Evolutionary conservation across 2,888 invertebrate species (phyloP), one percentile per base, ranked within the genome.

Genomic region (Prosopocoilus inquinatus): DNA sequence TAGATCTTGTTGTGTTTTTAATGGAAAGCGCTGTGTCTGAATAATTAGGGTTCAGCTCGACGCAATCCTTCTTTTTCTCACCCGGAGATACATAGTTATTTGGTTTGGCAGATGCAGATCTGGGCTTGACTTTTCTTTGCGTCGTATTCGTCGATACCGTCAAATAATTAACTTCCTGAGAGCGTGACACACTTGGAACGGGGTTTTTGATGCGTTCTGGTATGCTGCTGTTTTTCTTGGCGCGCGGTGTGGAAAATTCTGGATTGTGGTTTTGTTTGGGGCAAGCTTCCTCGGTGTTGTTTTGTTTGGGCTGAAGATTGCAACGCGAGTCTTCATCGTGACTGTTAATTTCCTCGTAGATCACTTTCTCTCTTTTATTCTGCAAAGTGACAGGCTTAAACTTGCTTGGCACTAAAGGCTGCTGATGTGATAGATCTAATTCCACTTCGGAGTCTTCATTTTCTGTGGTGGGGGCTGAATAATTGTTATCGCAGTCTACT

Each of bases 371-470:
- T 57, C 53, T 9, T 20, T 47, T 3, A 44, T 16, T 11, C 15
- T 13, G 2, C 2, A 20, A 4, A 15, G 39, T 47, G 7, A 57
- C 39, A 9, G 28, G 35, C 9, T 49, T 53, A 13, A 53, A 57
- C 34, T 57, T 57, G n/a, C 46, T 51, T 13, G 43, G 20, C 8
- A 39, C 35, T 11, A 47, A 43, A 2, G 35, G 35, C 2, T 13
- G 16, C n/a, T 47, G 47, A 2, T 53, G 43, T 2, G 46, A 33
- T n/a, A 48, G 35, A 4, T 48, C 48, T 11, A 52, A 13, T 34
- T 57, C 57, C 3, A 53, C 9, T 28, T 57, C 57, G 9, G 53
- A 53, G 20, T 51, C 50, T 38, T 57, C 57, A 11, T 49, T 57
- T 39, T 57, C 57, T 4, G 57, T 48, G 1, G 53, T 53, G 8